These are phyloP conservation scores for Samia ricini DNA, from an alignment of 1,140 invertebrate species.

Conservation along the genomic window DNA sequence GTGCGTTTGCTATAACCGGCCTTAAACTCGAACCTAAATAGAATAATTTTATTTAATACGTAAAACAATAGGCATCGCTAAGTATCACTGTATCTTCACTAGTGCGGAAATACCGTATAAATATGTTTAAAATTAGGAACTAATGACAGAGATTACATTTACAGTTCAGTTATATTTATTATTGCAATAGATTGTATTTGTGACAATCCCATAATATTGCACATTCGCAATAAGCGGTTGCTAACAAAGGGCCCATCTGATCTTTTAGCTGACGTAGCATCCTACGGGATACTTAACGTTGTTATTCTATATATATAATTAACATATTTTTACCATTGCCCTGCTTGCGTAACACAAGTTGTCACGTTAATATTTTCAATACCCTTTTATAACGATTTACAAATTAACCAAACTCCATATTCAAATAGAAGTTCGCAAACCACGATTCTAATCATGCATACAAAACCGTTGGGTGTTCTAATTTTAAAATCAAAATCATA, in stretches of 20 bases:
- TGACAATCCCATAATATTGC: conserved; percentile 7
- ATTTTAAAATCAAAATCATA: conserved; percentile 66
- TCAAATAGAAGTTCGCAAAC: background rate
- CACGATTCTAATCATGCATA: conserved; percentile 15
- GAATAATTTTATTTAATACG: too few species aligned
- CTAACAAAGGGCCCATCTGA: conserved; percentile 28
- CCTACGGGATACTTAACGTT: background rate
- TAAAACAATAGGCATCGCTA: too few species aligned
- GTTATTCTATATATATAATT: too few species aligned
- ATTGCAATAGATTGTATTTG: background rate
- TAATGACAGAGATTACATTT: too few species aligned
- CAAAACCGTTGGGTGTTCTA: conserved; percentile 42
- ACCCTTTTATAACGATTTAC: too few species aligned
- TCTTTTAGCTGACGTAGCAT: conserved; percentile 19
- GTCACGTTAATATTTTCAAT: too few species aligned
- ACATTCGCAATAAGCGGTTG: conserved; percentile 24
- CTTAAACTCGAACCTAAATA: too few species aligned
- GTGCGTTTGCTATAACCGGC: too few species aligned
- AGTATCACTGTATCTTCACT: too few species aligned
- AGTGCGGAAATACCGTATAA: too few species aligned
- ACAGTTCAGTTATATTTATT: background rate
- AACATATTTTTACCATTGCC: background rate
- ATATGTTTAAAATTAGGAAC: too few species aligned
- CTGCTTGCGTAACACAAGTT: background rate
- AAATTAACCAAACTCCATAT: too few species aligned